These are phyloP conservation scores for Endomychus coccineus DNA, from an alignment of 2,888 invertebrate species.

Conservation along the genomic window DNA sequence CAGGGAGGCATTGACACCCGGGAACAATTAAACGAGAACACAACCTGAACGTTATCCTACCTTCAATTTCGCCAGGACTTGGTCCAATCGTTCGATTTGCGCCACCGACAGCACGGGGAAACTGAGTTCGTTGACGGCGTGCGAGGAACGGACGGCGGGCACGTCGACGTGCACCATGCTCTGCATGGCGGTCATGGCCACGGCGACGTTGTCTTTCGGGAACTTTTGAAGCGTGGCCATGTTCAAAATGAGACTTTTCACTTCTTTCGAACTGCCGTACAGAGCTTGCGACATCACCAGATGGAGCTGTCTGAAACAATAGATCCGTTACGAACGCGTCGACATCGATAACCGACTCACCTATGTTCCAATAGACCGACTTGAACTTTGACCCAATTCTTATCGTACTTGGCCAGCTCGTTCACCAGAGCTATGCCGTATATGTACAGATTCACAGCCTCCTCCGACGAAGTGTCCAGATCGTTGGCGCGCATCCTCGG, in stretches of 20 bases:
- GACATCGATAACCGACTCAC: conserved; percentile 24
- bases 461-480: conserved; percentile 33
- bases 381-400: conserved; percentile 44
- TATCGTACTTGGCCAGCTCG: conserved; percentile 43
- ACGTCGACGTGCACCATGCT: conserved; percentile 17
- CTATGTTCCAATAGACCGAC: conserved; percentile 38
- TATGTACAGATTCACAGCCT: conserved; percentile 44
- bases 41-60: too few relatives aligned
- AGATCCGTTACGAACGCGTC: too few relatives aligned
- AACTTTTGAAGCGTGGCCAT: conserved; percentile 33
- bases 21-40: too few relatives aligned
- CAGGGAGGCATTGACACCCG: too few relatives aligned
- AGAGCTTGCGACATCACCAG: conserved; percentile 47
- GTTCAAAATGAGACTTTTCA: conserved; percentile 41
- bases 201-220: conserved; percentile 28
- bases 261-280: conserved; percentile 42
- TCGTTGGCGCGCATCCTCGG: conserved; percentile 26
- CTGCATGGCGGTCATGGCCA: conserved; percentile 31
- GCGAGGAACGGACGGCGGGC: conserved; percentile 10
- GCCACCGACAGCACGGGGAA: conserved; percentile 33
- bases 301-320: conserved; percentile 40
- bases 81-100: conserved; percentile 35
- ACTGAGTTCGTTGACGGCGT: conserved; percentile 18
- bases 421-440: conserved; percentile 47
- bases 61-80: conserved; percentile 29